Percentiles rank a stretch among this genome's conserved stretches.
These are phyloP conservation scores for Fringilla coelebs DNA, from an alignment of 2,797 vertebrate genomes.

Conservation along the genomic window DNA sequence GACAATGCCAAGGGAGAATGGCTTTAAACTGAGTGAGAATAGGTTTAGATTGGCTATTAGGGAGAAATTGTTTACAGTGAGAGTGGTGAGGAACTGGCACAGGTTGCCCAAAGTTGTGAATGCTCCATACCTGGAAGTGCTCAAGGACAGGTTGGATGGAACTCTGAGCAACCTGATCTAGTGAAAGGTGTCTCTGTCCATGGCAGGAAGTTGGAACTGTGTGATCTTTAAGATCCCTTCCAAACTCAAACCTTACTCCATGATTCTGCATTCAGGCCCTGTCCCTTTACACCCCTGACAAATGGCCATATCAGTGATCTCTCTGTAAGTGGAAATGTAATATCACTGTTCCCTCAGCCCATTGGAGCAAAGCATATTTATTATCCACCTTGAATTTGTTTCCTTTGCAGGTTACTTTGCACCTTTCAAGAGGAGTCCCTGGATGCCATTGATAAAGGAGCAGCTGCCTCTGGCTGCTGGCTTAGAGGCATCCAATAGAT, in stretches of 20 bases:
- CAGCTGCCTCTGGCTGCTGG: neutral
- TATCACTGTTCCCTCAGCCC: neutral
- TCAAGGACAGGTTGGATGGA: neutral
- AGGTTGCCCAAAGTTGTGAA: neutral
- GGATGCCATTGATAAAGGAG: neutral
- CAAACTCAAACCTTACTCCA: neutral
- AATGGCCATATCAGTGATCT: neutral
- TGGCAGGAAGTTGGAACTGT: neutral
- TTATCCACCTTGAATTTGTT: slow-evolving; percentile 4
- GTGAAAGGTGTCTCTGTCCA: neutral
- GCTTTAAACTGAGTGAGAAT: neutral
- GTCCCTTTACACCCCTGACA: neutral
- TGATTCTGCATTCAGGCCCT: neutral
- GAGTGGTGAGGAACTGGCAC: neutral
- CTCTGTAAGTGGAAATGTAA: neutral
- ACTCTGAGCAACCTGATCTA: neutral
- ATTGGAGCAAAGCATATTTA: slow-evolving; percentile 19
- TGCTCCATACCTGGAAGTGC: neutral
- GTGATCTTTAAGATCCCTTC: neutral
- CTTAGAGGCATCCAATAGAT: neutral
- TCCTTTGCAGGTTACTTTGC: neutral
- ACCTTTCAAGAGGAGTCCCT: slow-evolving; percentile 1
- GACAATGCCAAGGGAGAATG: neutral
- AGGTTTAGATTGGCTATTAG: neutral
- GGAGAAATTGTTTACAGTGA: neutral